Evolutionary conservation across 2,113 vertebrate species (phyloP), one percentile per base, ranked within the genome.

Genomic region (Gobiocypris rarus): DNA sequence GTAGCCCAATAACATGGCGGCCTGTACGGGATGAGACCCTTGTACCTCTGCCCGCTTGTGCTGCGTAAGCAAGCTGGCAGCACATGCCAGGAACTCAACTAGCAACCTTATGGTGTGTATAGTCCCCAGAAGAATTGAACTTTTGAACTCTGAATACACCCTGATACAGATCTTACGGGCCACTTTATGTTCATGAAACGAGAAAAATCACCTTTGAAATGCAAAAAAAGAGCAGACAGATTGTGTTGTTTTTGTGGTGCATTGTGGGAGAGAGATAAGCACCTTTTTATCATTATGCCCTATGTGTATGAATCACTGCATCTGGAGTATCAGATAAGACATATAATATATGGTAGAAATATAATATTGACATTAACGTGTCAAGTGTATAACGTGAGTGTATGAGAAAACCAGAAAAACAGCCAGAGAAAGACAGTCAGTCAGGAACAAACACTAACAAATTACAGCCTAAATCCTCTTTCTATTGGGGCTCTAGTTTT

Each of bases 31-130:
- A 80, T 48, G 41, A 65, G 41, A 80, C 24, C 77, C 77, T 48
- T n/a, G 76, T 45, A 8, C 76, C 14, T 26, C 58, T 61, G 59
- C 26, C 59, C 9, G 9, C 43, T 26, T 63, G 41, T 65, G 76
- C 38, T 45, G 38, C 14, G 56, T 26, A 63, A 79, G 54, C 76
- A 73, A 79, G 13, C 50, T 2, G 56, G 24, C 13, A n/a, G n/a
- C 76, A 45, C 38, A 78, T 78, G 76, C n/a, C 41, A 31, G 14
- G 22, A 80, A 61, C 77, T 65, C 9, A 59, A 41, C 75, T 41
- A 63, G 15, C 41, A 48, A 80, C 58, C 59, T 48, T 80, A 26
- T 28, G 77, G 75, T 59, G 19, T 26, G 31, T 10, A 38, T 26
- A n/a, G 50, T 38, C 54, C 41, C 54, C 38, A n/a, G 19, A 43